Evolutionary conservation across 2,113 vertebrate genomes (phyloP).

Genomic region (crab-eating macaque (Macaca fascicularis)): T2T-MFA8v1.1 NC_088377.1:58748501-58749000

Average conservation of each 20-base stretch:
- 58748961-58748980: no score
- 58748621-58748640: slow-evolving; percentile 13
- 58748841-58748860: not conserved
- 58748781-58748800: not conserved
- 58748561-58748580: not conserved
- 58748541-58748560: slow-evolving; percentile 29
- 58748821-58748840: not conserved
- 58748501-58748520: slow-evolving; percentile 18
- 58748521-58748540: not conserved
- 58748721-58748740: not conserved
- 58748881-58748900: no score
- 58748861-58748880: not conserved
- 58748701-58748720: not conserved
- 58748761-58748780: slow-evolving; percentile 9
- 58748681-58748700: slow-evolving; percentile 24
- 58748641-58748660: not conserved
- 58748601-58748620: not conserved
- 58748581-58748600: slow-evolving; percentile 4
- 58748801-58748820: not conserved
- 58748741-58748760: not conserved
- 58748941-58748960: not conserved
- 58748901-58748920: not conserved
- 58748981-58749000: no score
- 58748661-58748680: not conserved
- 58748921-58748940: not conserved